phyloP scores from a whole-genome alignment of 2,113 vertebrate species.

The Emydocephalus ijimae region DNA sequence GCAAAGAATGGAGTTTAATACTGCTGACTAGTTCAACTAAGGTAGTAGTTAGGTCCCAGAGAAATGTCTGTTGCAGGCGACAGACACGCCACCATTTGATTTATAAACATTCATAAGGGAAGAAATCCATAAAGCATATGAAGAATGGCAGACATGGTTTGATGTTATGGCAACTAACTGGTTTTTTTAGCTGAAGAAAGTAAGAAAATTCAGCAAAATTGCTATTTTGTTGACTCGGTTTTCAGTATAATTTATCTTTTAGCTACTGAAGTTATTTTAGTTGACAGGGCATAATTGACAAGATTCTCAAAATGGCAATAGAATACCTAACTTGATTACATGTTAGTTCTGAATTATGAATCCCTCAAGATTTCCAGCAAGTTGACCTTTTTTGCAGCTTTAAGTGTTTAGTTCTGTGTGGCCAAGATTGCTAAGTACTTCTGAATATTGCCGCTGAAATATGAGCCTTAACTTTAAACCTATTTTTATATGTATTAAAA shows the following conservation, averaged over 20 bases:
- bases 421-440: constrained; percentile 37
- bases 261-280: constrained; percentile 27
- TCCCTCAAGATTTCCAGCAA: constrained; percentile 34
- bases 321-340: neutral
- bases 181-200: constrained; percentile 55
- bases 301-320: constrained; percentile 4
- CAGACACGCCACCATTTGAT: constrained; percentile 4
- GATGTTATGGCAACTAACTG: constrained; percentile 39
- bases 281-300: constrained; percentile 31
- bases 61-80: constrained; percentile 47
- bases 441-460: constrained; percentile 43
- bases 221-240: constrained; percentile 27
- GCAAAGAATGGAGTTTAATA: constrained; percentile 49
- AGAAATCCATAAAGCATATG: neutral
- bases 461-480: constrained; percentile 52
- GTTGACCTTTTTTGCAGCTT: constrained; percentile 27
- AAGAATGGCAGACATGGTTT: constrained; percentile 27
- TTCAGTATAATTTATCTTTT: neutral
- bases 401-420: constrained; percentile 34
- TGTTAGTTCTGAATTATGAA: constrained; percentile 15
- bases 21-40: constrained; percentile 39
- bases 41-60: constrained; percentile 31
- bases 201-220: constrained; percentile 40
- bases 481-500: constrained; percentile 57
- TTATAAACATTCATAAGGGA: neutral